Evolutionary conservation across 2,888 invertebrate species (phyloP), one percentile per base, ranked within the genome.

Genomic region (Netelia melanura): DNA sequence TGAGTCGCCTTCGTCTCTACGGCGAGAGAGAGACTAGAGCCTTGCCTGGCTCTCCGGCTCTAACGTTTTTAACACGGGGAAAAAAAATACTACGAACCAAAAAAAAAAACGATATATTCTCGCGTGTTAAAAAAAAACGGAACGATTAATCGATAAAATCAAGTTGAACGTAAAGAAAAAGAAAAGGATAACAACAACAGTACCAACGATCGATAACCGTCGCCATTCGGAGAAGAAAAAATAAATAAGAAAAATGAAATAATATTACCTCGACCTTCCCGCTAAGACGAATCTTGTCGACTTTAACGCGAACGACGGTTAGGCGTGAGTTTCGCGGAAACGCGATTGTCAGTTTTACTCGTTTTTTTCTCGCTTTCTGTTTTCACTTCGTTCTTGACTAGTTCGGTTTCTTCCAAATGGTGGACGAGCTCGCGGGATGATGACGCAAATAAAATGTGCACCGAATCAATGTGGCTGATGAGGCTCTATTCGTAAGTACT

Each of bases 1-100:
- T 92, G 92, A 92, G 91, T 92, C 91, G 92, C 90, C 91, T 91
- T 91, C 89, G 92, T 90, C 92, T 90, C 92, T 91, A 90, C 91
- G 91, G 89, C 90, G 38, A 38, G 38, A 88, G 88, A 48, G 58
- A 86, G 83, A 85, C 76, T 79, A 83, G 87, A 90, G 91, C 86
- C 85, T 86, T 86, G 86, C 87, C 87, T 85, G 87, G 87, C 89
- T 90, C 87, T 85, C 78, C 70, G 81, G 71, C 58, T 48, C 76
- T 54, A 74, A 68, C 81, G 71, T 78, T 68, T 17, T 25, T 54
- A 44, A 44, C 9, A 65, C 17, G 14, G 44, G 44, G 3, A 54
- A 70, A 6, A 54, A 30, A 52, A 25, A 54, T 38, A n/a, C 3
- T 17, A 21, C 21, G 21, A 21, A 21, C 21, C 21, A 21, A 21